phyloP scores from a whole-genome alignment of 2,113 vertebrate genomes.

The Podarcis raffonei region DNA sequence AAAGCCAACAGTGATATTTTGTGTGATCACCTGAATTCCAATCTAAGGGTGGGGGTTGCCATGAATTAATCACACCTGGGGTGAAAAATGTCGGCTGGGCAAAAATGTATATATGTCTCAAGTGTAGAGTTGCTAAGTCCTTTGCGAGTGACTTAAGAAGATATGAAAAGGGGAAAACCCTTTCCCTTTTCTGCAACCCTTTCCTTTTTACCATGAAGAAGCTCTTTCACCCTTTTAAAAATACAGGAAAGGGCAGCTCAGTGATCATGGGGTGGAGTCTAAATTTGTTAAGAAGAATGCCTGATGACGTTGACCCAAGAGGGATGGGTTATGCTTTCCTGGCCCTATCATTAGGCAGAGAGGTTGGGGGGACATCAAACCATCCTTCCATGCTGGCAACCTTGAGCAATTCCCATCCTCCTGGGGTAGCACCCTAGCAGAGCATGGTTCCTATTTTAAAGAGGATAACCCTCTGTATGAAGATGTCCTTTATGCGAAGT shows the following conservation, averaged over 20 bases:
- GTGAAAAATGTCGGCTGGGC: background rate
- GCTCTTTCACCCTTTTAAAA: background rate
- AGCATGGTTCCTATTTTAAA: no score
- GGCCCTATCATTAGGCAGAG: no score
- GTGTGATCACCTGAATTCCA: conserved; percentile 27
- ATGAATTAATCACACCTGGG: conserved; percentile 9
- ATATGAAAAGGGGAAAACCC: background rate
- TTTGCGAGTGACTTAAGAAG: no score
- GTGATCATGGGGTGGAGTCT: background rate
- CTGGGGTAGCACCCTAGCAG: no score
- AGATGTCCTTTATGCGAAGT: no score
- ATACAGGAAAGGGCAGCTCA: background rate
- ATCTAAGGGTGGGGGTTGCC: background rate
- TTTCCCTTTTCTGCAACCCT: no score
- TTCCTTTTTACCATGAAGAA: background rate
- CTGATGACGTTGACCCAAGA: no score
- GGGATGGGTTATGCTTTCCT: no score
- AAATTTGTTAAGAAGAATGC: background rate
- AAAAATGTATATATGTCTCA: background rate
- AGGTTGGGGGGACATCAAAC: no score
- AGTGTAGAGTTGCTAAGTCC: background rate
- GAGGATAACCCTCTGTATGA: no score
- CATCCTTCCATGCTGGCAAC: no score
- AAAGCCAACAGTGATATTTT: background rate
- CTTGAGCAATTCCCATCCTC: no score